Evolutionary conservation across 2,113 vertebrate species (phyloP).

Genomic region (Pavo muticus): DNA sequence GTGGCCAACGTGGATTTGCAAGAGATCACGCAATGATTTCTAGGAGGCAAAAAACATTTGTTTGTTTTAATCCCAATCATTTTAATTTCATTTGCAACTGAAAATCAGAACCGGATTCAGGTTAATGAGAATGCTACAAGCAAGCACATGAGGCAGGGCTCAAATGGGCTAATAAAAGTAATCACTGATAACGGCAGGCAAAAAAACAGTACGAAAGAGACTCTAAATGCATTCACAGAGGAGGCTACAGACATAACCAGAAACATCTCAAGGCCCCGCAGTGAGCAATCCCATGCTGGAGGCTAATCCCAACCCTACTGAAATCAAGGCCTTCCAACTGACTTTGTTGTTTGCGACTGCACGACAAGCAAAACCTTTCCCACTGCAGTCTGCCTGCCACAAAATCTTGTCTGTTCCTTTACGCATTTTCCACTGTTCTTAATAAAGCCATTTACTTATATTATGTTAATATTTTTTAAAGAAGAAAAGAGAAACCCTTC

Average conservation of each 20-base stretch:
- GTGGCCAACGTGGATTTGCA: neutral
- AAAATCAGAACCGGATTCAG: neutral
- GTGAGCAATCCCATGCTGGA: neutral
- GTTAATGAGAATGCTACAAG: neutral
- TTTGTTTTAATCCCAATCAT: neutral
- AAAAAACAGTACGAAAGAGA: neutral
- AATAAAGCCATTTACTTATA: slow-evolving; percentile 71
- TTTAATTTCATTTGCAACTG: neutral
- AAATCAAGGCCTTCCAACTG: slow-evolving; percentile 32
- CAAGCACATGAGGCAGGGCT: neutral
- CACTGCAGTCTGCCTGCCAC: slow-evolving; percentile 31
- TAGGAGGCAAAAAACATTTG: neutral
- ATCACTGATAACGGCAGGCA: neutral
- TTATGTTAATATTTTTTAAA: slow-evolving; percentile 62
- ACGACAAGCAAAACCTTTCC: slow-evolving; percentile 44
- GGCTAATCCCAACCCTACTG: neutral
- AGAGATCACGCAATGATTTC: neutral
- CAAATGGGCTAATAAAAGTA: neutral
- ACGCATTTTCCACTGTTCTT: slow-evolving; percentile 62
- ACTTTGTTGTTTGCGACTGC: neutral
- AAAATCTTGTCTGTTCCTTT: slow-evolving; percentile 54
- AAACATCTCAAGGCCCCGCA: neutral
- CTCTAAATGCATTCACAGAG: neutral
- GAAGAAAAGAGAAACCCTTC: slow-evolving; percentile 45
- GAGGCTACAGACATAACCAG: neutral